These are phyloP conservation scores for Melanostigma gelatinosum DNA, from an alignment of 2,113 vertebrate genomes.

Conservation along the genomic window DNA sequence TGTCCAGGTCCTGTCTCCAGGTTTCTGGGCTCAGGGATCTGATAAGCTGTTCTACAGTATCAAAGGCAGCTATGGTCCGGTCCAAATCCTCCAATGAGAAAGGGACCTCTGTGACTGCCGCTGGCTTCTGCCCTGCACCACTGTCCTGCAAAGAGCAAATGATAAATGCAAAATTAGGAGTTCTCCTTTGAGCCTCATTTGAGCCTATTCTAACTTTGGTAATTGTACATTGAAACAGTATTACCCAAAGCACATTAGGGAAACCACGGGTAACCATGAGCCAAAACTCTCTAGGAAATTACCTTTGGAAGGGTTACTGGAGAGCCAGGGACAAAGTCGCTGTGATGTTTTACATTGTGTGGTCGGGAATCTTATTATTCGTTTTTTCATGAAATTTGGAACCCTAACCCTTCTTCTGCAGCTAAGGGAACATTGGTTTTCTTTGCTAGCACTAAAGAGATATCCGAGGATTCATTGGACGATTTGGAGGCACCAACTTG, in stretches of 20 bases:
- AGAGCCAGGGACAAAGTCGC: background rate
- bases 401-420: background rate
- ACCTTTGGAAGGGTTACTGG: background rate
- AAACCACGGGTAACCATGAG: background rate
- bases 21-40: constrained; percentile 90
- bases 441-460: background rate
- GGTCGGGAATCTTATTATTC: background rate
- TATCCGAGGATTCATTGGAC: background rate
- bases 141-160: constrained; percentile 51
- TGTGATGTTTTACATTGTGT: background rate
- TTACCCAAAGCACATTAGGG: background rate
- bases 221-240: background rate
- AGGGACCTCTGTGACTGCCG: constrained; percentile 84
- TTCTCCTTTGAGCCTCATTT: background rate
- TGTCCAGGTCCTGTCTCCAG: constrained; percentile 94
- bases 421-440: background rate
- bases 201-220: background rate
- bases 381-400: background rate
- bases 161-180: background rate
- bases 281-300: background rate
- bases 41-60: constrained; percentile 93
- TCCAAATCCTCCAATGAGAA: constrained; percentile 89
- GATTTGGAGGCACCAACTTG: background rate
- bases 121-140: constrained; percentile 67
- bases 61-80: constrained; percentile 89